A percentile compares a stretch with the other conserved stretches of the same genome.
Conservation (phyloP, 2,113 vertebrate genomes). For the Sceloporus tristichus region DNA sequence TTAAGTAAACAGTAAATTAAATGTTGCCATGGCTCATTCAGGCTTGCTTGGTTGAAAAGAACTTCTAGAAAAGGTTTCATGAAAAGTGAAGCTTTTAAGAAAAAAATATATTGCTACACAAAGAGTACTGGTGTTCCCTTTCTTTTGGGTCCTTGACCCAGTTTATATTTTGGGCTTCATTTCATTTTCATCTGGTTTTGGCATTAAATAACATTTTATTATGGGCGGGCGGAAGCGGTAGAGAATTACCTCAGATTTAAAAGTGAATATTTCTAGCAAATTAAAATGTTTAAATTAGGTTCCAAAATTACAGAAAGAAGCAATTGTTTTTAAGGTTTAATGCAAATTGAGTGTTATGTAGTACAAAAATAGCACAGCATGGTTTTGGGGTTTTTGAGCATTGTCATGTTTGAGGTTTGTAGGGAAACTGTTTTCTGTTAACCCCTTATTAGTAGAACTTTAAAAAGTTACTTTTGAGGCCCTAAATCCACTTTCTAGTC, state of each 20-base stretch:
- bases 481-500: too few relatives aligned
- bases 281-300: constrained; percentile 33
- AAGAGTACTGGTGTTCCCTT: neutral
- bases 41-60: constrained; percentile 42
- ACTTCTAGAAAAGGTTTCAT: constrained; percentile 60
- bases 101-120: constrained; percentile 32
- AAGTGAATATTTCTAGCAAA: constrained; percentile 8
- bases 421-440: neutral
- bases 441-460: neutral
- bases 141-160: neutral
- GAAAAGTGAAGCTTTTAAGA: constrained; percentile 53
- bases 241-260: neutral
- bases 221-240: neutral
- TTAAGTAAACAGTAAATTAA: constrained; percentile 78
- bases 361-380: constrained; percentile 30
- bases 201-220: constrained; percentile 15
- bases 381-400: neutral
- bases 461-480: too few relatives aligned
- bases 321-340: constrained; percentile 13
- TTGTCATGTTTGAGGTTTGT: neutral
- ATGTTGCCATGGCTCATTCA: constrained; percentile 71
- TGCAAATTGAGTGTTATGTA: neutral
- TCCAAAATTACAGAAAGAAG: constrained; percentile 30
- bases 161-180: constrained; percentile 30
- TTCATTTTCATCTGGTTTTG: constrained; percentile 38